Base-by-base conservation (phyloP, 2,113 vertebrate species). In the Vanacampus margaritifer region DNA sequence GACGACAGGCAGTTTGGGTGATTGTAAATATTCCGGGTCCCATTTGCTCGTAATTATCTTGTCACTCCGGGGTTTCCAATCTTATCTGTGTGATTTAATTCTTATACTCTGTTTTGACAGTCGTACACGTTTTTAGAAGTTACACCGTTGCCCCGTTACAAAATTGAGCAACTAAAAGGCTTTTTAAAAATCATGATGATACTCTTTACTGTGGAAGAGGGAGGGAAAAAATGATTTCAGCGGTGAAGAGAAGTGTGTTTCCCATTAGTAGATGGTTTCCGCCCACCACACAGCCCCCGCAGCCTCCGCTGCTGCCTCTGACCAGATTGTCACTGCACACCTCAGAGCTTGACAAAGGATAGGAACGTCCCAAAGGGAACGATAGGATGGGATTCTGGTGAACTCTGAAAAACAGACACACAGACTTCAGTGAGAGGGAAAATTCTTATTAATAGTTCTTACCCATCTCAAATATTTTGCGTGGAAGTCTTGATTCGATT, bases 191-290 rank as follows among this genome's bases (percentile, higher is more conserved):
- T 37, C 35, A 21, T 21, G 79, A 80, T 12, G 64, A 35, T 41
- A 48, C 58, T 24, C 68, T 79, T 67, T 72, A 46, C 57, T 74
- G 84, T 80, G 76, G 86, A 74, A 71, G 26, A 8, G 16, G 80
- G 79, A 81, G 24, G 23, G 81, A 80, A 81, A 75, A 84, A 61
- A 37, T 14, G 36, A 74, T 72, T 67, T 69, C 76, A 85, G 48
- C 60, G 63, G 73, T 67, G 84, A 74, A 83, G 80, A 81, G 82
- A 87, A 74, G 84, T 90, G 84, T 90, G 90, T 89, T 91, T 90
- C 84, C 71, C 85, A 90, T 91, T 91, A 91, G 85, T 60, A 50
- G 73, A 72, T 67, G 75, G 80, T 88, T 87, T 90, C 75, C 84
- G 41, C 61, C 61, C 23, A 45, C 23, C 21, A 8, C n/a, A 11